Conservation (phyloP, 2,797 vertebrate species). For the Eulemur coronatus region DNA sequence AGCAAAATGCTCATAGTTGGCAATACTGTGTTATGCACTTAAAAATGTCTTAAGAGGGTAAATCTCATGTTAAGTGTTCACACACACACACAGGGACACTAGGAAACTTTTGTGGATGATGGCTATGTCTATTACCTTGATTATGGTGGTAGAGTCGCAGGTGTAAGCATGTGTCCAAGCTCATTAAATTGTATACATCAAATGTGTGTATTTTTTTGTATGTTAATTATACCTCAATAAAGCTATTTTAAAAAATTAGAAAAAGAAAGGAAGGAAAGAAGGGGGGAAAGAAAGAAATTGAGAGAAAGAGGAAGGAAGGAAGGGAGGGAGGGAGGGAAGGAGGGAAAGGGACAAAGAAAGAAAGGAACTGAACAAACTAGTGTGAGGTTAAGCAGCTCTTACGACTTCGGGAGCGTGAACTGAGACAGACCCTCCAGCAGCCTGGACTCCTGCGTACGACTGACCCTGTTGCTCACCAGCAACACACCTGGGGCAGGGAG, state of each 20-base stretch:
- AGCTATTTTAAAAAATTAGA: neutral
- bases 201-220: neutral
- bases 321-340: neutral
- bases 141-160: neutral
- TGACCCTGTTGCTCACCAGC: neutral
- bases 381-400: neutral
- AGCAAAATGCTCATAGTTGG: neutral
- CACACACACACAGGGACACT: neutral
- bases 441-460: neutral
- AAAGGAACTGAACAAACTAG: neutral
- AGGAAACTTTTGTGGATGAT: neutral
- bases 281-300: too few species aligned
- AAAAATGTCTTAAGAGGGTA: neutral
- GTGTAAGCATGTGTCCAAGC: neutral
- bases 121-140: too few species aligned
- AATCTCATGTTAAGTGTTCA: neutral
- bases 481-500: neutral
- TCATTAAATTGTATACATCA: neutral
- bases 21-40: too few species aligned
- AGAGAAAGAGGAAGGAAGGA: too few species aligned
- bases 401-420: accelerated
- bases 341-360: too few species aligned
- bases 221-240: neutral
- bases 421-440: neutral
- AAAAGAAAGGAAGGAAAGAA: neutral